Evolutionary conservation across 2,888 invertebrate genomes (phyloP).

Genomic region (Harmothoe impar): DNA sequence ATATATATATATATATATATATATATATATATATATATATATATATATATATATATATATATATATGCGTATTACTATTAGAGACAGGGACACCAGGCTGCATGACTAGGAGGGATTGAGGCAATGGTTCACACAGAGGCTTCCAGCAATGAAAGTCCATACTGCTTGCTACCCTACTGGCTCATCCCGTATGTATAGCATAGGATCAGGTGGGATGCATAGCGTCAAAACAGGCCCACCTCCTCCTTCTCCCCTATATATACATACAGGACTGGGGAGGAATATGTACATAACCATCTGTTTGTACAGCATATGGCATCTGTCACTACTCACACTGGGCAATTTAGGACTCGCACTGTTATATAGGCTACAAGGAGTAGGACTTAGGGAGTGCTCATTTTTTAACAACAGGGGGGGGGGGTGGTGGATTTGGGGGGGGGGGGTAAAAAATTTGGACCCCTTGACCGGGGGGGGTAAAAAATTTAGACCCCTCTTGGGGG

Average conservation of each 20-base stretch:
- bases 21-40: no score
- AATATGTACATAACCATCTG: not conserved
- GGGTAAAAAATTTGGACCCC: no score
- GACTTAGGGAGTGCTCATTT: no score
- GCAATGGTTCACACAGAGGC: conserved; percentile 12
- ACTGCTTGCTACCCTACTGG: not conserved
- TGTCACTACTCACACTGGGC: not conserved
- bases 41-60: no score
- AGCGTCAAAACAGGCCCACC: not conserved
- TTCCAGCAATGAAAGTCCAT: not conserved
- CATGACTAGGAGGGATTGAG: not conserved
- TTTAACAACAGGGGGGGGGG: no score
- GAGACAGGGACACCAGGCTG: not conserved
- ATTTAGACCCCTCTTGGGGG: no score
- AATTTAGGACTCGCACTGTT: not conserved
- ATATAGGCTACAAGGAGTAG: no score
- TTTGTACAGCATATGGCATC: not conserved
- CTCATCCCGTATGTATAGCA: not conserved
- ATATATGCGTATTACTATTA: no score
- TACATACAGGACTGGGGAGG: not conserved
- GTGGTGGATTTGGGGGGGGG: no score
- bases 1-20: no score
- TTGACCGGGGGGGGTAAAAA: no score
- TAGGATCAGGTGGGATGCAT: not conserved
- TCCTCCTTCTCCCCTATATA: no score